Evolutionary conservation across 2,888 invertebrate species (phyloP).

Genomic region (Gryllus longicercus): DNA sequence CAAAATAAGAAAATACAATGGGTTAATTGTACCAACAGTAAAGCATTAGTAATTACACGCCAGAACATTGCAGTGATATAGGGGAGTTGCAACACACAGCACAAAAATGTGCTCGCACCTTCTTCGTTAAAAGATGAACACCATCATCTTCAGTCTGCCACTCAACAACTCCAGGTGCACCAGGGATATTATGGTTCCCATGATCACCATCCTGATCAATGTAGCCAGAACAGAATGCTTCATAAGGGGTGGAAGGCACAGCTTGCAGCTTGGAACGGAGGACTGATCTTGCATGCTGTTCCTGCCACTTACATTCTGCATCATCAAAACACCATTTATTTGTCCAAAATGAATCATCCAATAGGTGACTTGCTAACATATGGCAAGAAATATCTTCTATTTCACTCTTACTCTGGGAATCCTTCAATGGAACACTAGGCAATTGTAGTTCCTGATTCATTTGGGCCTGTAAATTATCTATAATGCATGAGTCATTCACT

Average conservation of each 20-base stretch:
- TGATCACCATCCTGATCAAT: conserved; percentile 34
- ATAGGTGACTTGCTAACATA: too few species aligned
- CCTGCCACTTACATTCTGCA: conserved; percentile 58
- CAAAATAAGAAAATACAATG: not conserved
- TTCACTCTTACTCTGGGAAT: too few species aligned
- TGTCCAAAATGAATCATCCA: conserved; percentile 32
- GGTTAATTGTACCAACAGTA: not conserved
- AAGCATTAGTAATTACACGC: conserved; percentile 8
- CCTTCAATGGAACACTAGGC: too few species aligned
- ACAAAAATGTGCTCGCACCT: conserved; percentile 2
- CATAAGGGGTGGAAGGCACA: conserved; percentile 37
- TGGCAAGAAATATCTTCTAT: too few species aligned
- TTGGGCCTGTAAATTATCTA: too few species aligned
- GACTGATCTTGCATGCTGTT: conserved; percentile 51
- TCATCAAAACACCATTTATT: conserved; percentile 37
- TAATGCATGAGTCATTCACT: too few species aligned
- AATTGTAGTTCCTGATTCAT: too few species aligned
- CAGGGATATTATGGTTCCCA: conserved; percentile 19
- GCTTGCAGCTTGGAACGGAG: conserved; percentile 36
- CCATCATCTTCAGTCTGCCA: conserved; percentile 6
- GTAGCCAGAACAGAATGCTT: conserved; percentile 33
- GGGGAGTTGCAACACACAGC: not conserved
- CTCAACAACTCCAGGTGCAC: not conserved
- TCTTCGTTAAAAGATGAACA: not conserved
- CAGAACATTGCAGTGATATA: not conserved